Evolutionary conservation across 2,113 vertebrate genomes (phyloP), one percentile per base, ranked within the genome.

Genomic region (Nyctereutes procyonoides): DNA sequence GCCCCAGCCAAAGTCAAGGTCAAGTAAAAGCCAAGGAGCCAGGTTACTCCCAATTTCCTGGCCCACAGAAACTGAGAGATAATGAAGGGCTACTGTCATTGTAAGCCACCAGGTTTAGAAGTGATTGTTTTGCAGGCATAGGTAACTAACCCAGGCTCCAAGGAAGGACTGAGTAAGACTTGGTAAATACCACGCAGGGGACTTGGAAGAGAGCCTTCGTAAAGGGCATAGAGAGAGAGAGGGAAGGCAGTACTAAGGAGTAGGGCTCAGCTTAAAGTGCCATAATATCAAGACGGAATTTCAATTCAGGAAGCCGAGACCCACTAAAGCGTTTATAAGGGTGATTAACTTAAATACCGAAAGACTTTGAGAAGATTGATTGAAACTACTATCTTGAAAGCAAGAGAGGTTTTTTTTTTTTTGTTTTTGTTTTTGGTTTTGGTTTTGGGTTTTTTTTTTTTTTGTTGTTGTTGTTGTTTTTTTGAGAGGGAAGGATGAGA

Each of bases 181-280:
- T 2, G 38, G 26, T 20, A 20, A 12, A 15, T 6, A 20, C 26
- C 12, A 1, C 5, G 2, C 0, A 69, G 60, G 86, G 53, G 5
- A 65, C 28, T 6, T 77, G 43, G 17, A 77, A 16, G 24, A 8
- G 10, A 35, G 13, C 5, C 24, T 38, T 8, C 26, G 2, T 65
- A 2, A 53, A 71, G 69, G 28, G 17, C 28, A 14, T 1, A 58
- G 38, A 51, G n/a, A 69, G 32, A 53, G 35, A 22, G 32, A 4
- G 9, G 5, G 53, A n/a, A 56, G 32, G 77, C 43, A 8, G 8
- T 20, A 1, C 74, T 17, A 32, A 22, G 24, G 12, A 15, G 22
- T 0, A 20, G 19, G 43, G 5, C 8, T 62, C 55, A 19, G 32
- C 11, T n/a, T 8, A 43, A 58, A 55, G 3, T 5, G 28, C 89